Evolutionary conservation across 2,888 invertebrate species (phyloP).

Genomic region (Steinernema carpocapsae): DNA sequence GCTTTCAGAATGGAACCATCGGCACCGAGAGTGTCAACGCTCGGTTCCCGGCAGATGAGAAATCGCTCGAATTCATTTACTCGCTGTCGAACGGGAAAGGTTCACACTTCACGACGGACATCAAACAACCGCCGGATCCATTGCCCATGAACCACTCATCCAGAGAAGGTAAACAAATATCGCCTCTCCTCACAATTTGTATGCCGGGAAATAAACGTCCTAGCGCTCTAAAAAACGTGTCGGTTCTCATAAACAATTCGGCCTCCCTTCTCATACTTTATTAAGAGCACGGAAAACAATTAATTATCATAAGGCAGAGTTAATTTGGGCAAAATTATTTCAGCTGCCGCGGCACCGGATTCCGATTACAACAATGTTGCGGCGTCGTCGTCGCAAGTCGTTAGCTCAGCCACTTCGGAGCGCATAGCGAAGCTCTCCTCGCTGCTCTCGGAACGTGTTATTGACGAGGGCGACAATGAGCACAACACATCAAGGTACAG

Average conservation of each 20-base stretch:
- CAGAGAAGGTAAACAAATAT: constrained; percentile 32
- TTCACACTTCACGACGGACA: constrained; percentile 45
- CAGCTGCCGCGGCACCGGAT: constrained; percentile 2
- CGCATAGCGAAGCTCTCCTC: constrained; percentile 17
- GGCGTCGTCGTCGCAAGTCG: not conserved
- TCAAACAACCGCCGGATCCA: constrained; percentile 47
- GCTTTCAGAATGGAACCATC: constrained; percentile 11
- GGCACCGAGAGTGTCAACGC: not conserved
- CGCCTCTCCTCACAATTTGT: not conserved
- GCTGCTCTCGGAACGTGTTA: constrained; percentile 8
- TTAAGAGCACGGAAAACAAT: constrained; percentile 14
- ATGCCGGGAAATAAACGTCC: not conserved
- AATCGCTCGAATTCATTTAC: constrained; percentile 33
- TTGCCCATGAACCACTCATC: constrained; percentile 33
- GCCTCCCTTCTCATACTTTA: not conserved
- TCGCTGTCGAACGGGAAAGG: constrained; percentile 19
- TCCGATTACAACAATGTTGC: constrained; percentile 7
- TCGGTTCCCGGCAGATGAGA: constrained; percentile 20
- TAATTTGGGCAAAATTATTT: constrained; percentile 15
- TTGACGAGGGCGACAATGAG: constrained; percentile 38
- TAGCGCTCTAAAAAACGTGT: not conserved
- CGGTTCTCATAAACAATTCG: constrained; percentile 5
- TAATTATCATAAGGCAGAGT: not conserved
- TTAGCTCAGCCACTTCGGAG: constrained; percentile 14
- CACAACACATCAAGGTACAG: constrained; percentile 38